Base-by-base conservation (phyloP, 2,888 invertebrate species). In the Noctua janthe region DNA sequence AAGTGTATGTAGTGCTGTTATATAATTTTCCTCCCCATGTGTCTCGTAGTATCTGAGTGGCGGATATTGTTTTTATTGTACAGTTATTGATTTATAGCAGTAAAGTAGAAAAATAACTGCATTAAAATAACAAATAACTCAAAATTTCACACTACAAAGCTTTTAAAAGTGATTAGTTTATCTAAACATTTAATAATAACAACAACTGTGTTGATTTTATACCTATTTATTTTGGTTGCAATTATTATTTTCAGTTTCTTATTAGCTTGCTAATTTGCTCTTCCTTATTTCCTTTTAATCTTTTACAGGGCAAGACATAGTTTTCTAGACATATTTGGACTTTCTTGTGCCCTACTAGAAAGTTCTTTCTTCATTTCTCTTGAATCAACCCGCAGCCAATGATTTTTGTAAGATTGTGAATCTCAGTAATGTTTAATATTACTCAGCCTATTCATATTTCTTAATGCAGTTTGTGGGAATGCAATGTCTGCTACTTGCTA, bases 61-160 rank as follows among this genome's bases (percentile, higher is more conserved):
- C 62, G 67, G 76, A 85, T 87, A 83, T 88, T 91, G 88, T 91
- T 92, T 90, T 91, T 89, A 88, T 87, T 89, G 88, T 86, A 81
- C 78, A 91, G 83, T 87, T 92, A 92, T 92, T 91, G 91, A 93
- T 92, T 90, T 82, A 79, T 73, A 76, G 80, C 62, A 64, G 66
- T 78, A 77, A 66, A 47, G 80, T 82, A 76, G 78, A 84, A 87
- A 71, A 85, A 71, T 67, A 76, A 79, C 49, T 83, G 80, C 51
- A 76, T 29, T 76, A 49, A 8, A 71, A 59, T 35, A 64, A 70
- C 20, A 54, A 74, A 56, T 67, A 74, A 64, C 62, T 47, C 15
- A 17, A 74, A 56, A 56, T 59, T 54, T n/a, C 15, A 20, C 5
- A 23, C 71, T 10, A 20, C 0, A 72, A 47, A 56, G 17, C 17